Percentiles rank a stretch among this genome's conserved stretches.
Conservation (phyloP, 2,888 invertebrate species). For the Camponotus fellah region DNA sequence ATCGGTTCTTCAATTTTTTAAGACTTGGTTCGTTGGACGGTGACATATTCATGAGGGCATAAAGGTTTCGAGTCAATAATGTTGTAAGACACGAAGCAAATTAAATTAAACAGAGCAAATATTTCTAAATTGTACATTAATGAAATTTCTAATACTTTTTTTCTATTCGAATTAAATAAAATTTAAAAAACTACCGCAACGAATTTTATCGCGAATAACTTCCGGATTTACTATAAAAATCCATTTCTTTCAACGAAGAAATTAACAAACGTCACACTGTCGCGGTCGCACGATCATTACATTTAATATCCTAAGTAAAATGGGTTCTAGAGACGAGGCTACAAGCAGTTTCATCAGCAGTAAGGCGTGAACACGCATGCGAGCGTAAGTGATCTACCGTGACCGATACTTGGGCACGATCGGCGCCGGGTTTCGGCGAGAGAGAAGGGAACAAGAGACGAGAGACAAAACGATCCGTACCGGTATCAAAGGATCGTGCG, state of each 20-base stretch:
- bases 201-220: not conserved
- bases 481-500: conserved; percentile 8
- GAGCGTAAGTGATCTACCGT: conserved; percentile 29
- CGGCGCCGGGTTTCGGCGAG: not conserved
- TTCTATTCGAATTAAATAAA: not conserved
- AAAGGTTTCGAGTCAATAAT: not conserved
- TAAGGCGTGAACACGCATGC: conserved; percentile 35
- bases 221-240: not conserved
- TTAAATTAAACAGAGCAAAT: not conserved
- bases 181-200: not conserved
- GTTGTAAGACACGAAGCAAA: not conserved
- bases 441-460: conserved; percentile 27
- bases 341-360: conserved; percentile 31
- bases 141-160: not conserved
- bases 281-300: conserved; percentile 7
- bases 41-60: not conserved
- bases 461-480: conserved; percentile 7
- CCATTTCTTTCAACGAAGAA: not conserved
- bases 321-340: not conserved
- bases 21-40: not conserved
- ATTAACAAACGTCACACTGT: not conserved
- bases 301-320: conserved; percentile 34
- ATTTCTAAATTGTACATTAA: not conserved
- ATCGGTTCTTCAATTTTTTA: not conserved
- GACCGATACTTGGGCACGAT: conserved; percentile 44